A percentile compares a stretch with the other conserved stretches of the same genome.
phyloP scores from a whole-genome alignment of 2,888 invertebrate genomes.

The Drosophila picticornis region DNA sequence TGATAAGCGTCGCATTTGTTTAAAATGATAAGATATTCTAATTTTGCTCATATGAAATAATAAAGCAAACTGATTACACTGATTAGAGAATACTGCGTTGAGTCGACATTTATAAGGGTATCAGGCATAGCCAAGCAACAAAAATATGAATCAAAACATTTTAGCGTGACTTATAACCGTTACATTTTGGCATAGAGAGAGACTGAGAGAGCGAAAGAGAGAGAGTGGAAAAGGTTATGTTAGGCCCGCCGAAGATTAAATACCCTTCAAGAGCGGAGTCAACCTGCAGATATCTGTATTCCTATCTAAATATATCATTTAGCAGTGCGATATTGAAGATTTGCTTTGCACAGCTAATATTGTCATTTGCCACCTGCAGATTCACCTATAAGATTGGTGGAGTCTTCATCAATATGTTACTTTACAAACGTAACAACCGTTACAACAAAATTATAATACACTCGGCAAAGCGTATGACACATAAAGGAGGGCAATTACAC shows the following conservation, averaged over 20 bases:
- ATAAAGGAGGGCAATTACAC: not conserved
- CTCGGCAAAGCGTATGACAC: not conserved
- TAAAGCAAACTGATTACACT: too few species aligned
- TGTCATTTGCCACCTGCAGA: not conserved
- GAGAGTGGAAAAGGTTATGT: not conserved
- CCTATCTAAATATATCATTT: not conserved
- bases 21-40: not conserved
- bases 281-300: not conserved
- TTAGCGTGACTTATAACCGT: slow-evolving; percentile 61
- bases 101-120: slow-evolving; percentile 24
- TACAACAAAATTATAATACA: not conserved
- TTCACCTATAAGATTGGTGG: not conserved
- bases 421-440: not conserved
- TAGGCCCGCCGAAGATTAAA: not conserved
- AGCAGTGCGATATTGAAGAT: not conserved
- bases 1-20: not conserved
- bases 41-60: not conserved
- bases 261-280: not conserved
- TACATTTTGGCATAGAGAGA: slow-evolving; percentile 21
- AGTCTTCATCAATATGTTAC: not conserved
- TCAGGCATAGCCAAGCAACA: slow-evolving; percentile 1
- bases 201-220: slow-evolving; percentile 5
- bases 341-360: slow-evolving; percentile 1
- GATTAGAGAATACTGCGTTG: not conserved
- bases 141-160: slow-evolving; percentile 15